phyloP scores from a whole-genome alignment of 2,888 invertebrate genomes.

The Chelonus formosanus region DNA sequence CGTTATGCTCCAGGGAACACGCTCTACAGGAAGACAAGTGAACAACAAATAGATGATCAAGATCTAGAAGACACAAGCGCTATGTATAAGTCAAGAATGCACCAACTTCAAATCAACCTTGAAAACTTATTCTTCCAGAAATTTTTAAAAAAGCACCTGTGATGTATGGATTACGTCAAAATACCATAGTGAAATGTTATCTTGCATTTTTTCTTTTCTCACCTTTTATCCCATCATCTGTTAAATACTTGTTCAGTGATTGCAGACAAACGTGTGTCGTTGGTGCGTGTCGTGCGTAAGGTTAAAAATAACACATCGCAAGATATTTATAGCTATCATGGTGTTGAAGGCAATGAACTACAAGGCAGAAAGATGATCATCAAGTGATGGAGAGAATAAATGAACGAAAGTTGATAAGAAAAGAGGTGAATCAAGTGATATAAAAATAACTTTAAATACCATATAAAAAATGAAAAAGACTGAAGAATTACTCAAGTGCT shows the following conservation, averaged over 20 bases:
- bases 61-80: background rate
- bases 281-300: constrained; percentile 45
- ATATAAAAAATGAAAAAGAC: too few species aligned
- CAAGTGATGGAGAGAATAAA: constrained; percentile 31
- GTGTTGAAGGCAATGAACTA: constrained; percentile 36
- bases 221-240: constrained; percentile 3
- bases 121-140: background rate
- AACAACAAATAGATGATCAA: constrained; percentile 33
- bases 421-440: constrained; percentile 8
- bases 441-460: too few species aligned
- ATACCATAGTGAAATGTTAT: constrained; percentile 50
- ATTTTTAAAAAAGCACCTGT: too few species aligned
- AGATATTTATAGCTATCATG: constrained; percentile 56
- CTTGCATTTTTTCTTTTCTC: constrained; percentile 33
- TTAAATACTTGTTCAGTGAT: constrained; percentile 11
- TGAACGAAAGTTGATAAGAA: background rate
- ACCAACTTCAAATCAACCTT: too few species aligned
- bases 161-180: constrained; percentile 43
- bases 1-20: constrained; percentile 61
- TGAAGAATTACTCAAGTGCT: too few species aligned
- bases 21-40: constrained; percentile 39
- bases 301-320: constrained; percentile 60
- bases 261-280: constrained; percentile 29
- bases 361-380: constrained; percentile 20
- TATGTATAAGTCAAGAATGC: background rate